phyloP scores from a whole-genome alignment of 2,797 vertebrate genomes.

The Alosa sapidissima region DNA sequence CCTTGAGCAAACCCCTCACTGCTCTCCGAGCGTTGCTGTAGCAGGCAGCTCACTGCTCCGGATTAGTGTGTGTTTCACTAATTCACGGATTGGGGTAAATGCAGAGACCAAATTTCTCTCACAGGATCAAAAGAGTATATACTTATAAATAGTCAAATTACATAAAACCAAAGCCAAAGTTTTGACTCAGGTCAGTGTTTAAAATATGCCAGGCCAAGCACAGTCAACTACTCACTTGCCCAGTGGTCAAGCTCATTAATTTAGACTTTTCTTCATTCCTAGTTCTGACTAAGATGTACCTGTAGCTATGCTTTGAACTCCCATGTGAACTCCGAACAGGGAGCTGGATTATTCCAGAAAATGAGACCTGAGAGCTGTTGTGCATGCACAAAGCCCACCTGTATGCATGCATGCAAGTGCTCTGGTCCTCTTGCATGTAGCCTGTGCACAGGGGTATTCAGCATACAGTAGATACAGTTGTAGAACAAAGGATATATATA shows the following conservation, averaged over 20 bases:
- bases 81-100: too few relatives aligned
- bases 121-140: too few relatives aligned
- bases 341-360: neutral
- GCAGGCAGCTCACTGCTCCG: too few relatives aligned
- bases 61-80: too few relatives aligned
- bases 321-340: neutral
- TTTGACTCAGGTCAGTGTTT: neutral
- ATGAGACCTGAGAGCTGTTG: neutral
- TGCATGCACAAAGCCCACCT: neutral
- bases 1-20: too few relatives aligned
- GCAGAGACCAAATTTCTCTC: too few relatives aligned
- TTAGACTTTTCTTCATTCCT: neutral
- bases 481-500: neutral
- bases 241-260: neutral
- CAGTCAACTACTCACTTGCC: neutral
- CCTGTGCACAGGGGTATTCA: neutral
- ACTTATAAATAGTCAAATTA: neutral
- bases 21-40: too few relatives aligned
- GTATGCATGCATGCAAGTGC: neutral
- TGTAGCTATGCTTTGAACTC: conserved; percentile 1
- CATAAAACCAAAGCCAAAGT: neutral
- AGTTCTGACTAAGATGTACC: neutral
- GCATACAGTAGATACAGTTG: too few relatives aligned
- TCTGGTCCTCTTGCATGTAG: neutral
- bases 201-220: neutral